Percentiles rank a stretch among this genome's conserved stretches.
These are phyloP conservation scores for Folsomia candida DNA, from an alignment of 2,888 invertebrate species.

Conservation along the genomic window DNA sequence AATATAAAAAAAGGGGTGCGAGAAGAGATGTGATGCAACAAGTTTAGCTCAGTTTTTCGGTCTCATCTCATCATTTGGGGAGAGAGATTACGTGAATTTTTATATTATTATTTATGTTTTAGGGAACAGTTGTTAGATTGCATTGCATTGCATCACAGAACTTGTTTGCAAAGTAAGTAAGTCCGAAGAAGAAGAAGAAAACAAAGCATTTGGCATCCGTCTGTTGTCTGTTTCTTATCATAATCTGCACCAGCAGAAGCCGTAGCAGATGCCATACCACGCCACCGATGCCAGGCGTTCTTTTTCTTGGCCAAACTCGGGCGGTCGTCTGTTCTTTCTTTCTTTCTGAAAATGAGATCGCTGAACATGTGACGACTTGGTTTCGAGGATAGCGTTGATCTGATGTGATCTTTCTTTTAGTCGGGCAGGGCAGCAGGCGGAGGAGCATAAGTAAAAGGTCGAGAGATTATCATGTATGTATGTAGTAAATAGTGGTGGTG, in stretches of 20 bases:
- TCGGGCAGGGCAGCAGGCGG: neutral
- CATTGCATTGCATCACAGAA: neutral
- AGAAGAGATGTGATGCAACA: too few relatives aligned
- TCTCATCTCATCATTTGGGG: too few relatives aligned
- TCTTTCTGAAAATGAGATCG: neutral
- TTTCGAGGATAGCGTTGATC: neutral
- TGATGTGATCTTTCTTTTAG: neutral
- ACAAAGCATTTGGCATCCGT: slow-evolving; percentile 13
- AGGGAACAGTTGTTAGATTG: neutral
- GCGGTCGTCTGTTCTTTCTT: neutral
- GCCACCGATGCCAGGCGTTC: neutral
- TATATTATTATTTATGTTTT: too few relatives aligned
- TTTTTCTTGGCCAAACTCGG: neutral
- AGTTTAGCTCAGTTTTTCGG: too few relatives aligned
- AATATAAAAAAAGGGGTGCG: too few relatives aligned
- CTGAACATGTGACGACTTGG: too few relatives aligned
- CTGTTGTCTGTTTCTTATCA: neutral
- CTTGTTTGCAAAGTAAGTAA: neutral
- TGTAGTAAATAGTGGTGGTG: neutral
- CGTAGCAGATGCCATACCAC: slow-evolving; percentile 6
- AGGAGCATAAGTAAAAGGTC: neutral
- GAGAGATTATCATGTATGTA: neutral
- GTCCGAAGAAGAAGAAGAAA: neutral
- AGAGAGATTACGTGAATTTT: too few relatives aligned
- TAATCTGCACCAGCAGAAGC: too few relatives aligned